Conservation (phyloP, 2,113 vertebrate species). For the Diadophis punctatus region DNA sequence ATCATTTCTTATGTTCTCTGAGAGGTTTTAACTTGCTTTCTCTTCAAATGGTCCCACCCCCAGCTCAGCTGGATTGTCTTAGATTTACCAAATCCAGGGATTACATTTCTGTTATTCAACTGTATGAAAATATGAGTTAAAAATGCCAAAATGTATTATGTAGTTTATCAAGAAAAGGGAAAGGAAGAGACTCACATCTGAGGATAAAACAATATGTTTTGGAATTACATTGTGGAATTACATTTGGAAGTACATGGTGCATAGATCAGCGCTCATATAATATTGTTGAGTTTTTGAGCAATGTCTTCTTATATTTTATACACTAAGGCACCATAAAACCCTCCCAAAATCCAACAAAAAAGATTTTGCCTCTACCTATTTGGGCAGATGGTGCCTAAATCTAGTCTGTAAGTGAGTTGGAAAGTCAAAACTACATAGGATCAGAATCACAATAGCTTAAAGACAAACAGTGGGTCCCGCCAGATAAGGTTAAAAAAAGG, state of each 20-base stretch:
- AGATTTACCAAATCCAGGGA: background rate
- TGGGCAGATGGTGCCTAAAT: background rate
- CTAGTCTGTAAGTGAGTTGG: background rate
- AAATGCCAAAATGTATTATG: background rate
- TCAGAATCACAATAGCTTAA: background rate
- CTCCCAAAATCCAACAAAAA: background rate
- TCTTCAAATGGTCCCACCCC: background rate
- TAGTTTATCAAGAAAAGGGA: background rate
- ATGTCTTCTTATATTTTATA: background rate
- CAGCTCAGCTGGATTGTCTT: background rate
- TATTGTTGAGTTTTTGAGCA: background rate
- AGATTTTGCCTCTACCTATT: background rate
- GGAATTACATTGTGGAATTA: background rate
- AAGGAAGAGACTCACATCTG: background rate
- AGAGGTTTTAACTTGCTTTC: background rate
- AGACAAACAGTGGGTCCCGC: background rate
- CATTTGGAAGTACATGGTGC: background rate
- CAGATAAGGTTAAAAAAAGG: background rate
- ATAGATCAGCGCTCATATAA: background rate
- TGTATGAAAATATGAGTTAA: background rate
- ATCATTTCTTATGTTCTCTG: background rate
- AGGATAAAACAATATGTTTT: background rate
- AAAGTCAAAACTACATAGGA: background rate
- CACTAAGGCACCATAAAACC: background rate
- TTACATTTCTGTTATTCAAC: background rate